phyloP scores from a whole-genome alignment of 2,888 invertebrate species.

The Polymixis flavicincta region DNA sequence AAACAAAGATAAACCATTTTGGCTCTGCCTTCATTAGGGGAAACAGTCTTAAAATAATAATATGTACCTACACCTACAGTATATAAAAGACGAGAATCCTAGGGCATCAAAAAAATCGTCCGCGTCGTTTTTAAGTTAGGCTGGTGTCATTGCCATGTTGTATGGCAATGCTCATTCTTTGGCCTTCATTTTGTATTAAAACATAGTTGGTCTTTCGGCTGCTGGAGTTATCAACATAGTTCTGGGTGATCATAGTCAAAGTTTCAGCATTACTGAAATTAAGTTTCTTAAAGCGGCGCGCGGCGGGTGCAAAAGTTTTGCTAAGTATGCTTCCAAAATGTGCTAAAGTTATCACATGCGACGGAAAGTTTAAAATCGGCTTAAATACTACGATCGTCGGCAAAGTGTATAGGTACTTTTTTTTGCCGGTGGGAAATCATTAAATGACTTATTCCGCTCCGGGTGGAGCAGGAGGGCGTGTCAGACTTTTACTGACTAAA shows the following conservation, averaged over 20 bases:
- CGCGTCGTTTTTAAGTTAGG: no score
- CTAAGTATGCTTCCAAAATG: slow-evolving; percentile 1
- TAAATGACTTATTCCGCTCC: no score
- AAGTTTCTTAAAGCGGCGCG: neutral
- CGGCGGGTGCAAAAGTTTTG: slow-evolving; percentile 1
- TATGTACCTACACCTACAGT: no score
- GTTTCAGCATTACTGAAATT: neutral
- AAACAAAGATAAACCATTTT: neutral
- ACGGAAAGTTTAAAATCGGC: slow-evolving; percentile 2
- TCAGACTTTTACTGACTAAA: no score
- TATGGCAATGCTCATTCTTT: no score
- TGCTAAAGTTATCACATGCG: neutral
- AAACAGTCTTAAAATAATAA: no score
- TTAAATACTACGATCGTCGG: neutral
- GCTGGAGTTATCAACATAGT: slow-evolving; percentile 2
- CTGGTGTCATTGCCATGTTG: no score
- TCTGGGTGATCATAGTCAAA: neutral
- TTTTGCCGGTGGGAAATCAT: no score
- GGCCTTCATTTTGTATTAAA: neutral
- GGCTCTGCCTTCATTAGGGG: no score
- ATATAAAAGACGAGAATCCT: no score
- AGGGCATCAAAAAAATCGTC: no score
- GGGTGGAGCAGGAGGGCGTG: no score
- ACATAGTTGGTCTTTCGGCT: neutral
- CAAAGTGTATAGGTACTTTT: neutral